Evolutionary conservation across 2,113 vertebrate species (phyloP).

Genomic region (Bos indicus): DNA sequence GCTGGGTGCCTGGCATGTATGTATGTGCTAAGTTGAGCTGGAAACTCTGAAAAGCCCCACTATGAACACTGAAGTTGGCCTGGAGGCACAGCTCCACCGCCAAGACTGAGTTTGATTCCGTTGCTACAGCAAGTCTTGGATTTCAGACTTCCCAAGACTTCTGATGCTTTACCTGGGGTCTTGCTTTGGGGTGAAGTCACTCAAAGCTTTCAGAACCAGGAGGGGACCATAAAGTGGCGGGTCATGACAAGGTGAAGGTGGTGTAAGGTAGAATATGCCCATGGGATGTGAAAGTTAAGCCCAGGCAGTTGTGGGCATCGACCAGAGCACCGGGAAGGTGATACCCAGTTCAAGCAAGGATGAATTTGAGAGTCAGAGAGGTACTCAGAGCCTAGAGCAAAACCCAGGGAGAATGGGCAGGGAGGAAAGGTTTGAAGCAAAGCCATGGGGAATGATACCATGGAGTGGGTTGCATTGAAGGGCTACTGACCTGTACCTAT

Average conservation of each 20-base stretch:
- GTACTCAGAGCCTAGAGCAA: neutral
- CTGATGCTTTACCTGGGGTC: neutral
- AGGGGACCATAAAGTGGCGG: neutral
- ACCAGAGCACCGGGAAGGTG: neutral
- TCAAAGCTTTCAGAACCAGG: neutral
- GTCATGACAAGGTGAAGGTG: neutral
- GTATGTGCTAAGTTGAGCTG: neutral
- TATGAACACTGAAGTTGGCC: neutral
- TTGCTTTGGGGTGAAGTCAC: neutral
- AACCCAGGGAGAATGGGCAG: neutral
- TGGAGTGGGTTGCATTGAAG: neutral
- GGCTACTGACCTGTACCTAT: neutral
- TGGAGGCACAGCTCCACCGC: fast-evolving
- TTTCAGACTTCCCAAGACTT: neutral
- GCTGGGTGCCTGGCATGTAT: neutral
- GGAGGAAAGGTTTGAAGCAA: neutral
- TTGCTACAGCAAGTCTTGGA: neutral
- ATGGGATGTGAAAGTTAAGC: neutral
- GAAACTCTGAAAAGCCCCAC: neutral
- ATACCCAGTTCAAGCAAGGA: neutral
- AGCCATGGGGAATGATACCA: fast-evolving
- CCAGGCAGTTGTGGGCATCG: neutral
- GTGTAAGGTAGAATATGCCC: neutral
- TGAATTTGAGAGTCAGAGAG: neutral
- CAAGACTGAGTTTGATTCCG: neutral